Evolutionary conservation across 2,888 invertebrate genomes (phyloP).

Genomic region (Brachyopa scutellaris): DNA sequence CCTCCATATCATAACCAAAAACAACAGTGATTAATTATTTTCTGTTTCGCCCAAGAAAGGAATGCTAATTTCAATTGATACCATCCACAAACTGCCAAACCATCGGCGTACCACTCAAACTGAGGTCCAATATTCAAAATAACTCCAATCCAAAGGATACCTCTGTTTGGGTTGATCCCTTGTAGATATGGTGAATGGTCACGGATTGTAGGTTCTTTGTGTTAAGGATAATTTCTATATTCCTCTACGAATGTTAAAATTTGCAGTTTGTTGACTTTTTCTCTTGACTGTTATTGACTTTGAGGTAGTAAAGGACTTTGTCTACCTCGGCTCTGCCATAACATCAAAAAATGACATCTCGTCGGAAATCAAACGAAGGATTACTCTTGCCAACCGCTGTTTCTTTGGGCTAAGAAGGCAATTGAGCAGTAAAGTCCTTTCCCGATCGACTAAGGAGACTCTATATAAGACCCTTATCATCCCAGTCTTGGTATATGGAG

Average conservation of each 20-base stretch:
- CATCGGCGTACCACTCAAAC: constrained; percentile 17
- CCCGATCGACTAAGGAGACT: too few relatives aligned
- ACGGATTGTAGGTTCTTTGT: neutral
- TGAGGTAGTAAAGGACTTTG: too few relatives aligned
- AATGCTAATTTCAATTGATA: constrained; percentile 9
- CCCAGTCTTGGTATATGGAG: too few relatives aligned
- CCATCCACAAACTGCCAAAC: neutral
- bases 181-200: neutral
- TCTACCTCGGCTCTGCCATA: too few relatives aligned
- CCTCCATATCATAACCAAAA: constrained; percentile 2
- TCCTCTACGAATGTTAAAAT: constrained; percentile 46
- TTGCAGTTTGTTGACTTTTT: constrained; percentile 62
- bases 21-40: constrained; percentile 13
- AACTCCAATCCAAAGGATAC: constrained; percentile 12
- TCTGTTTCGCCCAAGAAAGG: neutral
- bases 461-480: too few relatives aligned
- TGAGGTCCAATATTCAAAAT: constrained; percentile 21
- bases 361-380: too few relatives aligned
- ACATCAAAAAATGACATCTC: too few relatives aligned
- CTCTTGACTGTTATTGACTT: constrained; percentile 48
- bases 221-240: too few relatives aligned
- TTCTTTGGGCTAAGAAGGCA: too few relatives aligned
- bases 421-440: too few relatives aligned
- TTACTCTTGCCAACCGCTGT: too few relatives aligned
- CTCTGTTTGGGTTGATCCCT: neutral